A percentile compares a stretch with the other conserved stretches of the same genome.
phyloP scores from a whole-genome alignment of 2,113 vertebrate genomes.

The Tenrec ecaudatus region DNA sequence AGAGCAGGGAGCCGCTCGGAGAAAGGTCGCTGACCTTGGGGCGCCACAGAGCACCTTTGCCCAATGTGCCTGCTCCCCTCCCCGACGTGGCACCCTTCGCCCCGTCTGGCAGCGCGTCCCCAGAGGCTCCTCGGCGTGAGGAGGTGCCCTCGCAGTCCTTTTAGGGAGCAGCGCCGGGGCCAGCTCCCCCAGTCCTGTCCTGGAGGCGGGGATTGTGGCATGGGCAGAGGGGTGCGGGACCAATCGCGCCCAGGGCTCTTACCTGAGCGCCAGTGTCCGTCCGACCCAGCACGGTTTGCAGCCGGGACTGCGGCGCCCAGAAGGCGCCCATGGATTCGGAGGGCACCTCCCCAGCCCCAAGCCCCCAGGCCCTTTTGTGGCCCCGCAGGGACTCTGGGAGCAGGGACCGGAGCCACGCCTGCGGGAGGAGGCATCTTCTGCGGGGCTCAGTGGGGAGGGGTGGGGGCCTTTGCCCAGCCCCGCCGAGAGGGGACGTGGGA shows the following conservation, averaged over 20 bases:
- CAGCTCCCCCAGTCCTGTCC: accelerated
- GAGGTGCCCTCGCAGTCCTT: not conserved
- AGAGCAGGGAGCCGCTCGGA: not conserved
- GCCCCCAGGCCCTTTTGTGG: slow-evolving; percentile 55
- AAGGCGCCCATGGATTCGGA: slow-evolving; percentile 81
- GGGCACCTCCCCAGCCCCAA: slow-evolving; percentile 30
- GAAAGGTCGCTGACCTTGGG: not conserved
- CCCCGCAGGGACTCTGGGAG: slow-evolving; percentile 48
- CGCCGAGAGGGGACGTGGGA: slow-evolving; percentile 83
- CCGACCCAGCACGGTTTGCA: slow-evolving; percentile 46
- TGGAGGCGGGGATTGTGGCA: not conserved
- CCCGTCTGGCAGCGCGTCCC: slow-evolving; percentile 20
- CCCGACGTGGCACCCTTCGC: not conserved
- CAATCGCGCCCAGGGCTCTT: slow-evolving; percentile 57
- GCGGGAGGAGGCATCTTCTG: slow-evolving; percentile 63
- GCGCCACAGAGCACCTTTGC: not conserved
- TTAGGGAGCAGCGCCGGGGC: not conserved
- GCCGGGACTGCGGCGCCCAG: slow-evolving; percentile 74
- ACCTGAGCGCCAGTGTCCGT: slow-evolving; percentile 59
- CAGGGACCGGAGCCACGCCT: slow-evolving; percentile 57
- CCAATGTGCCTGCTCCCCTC: not conserved
- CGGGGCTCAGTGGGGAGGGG: slow-evolving; percentile 59
- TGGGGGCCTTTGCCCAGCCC: slow-evolving; percentile 82
- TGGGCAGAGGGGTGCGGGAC: slow-evolving; percentile 5
- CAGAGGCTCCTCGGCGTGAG: slow-evolving; percentile 25